Evolutionary conservation across 2,888 invertebrate genomes (phyloP).

Genomic region (Acleris literana): DNA sequence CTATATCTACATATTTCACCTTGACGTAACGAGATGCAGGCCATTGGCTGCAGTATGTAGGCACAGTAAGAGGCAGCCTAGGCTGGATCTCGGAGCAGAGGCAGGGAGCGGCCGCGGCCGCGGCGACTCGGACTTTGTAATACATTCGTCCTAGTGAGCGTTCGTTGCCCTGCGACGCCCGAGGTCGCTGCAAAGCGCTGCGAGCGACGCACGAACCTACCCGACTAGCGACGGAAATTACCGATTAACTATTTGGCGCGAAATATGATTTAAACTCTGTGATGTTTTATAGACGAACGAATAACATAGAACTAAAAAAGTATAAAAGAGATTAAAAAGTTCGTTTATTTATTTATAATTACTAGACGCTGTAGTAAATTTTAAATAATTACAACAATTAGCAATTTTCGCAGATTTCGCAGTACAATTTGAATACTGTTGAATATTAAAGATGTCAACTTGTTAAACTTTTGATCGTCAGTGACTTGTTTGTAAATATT

Average conservation of each 20-base stretch:
- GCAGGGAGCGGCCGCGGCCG: constrained; percentile 71
- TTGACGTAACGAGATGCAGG: constrained; percentile 72
- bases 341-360: too few species aligned
- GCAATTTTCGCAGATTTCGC: too few species aligned
- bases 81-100: constrained; percentile 77
- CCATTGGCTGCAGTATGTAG: constrained; percentile 62
- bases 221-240: constrained; percentile 67
- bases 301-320: not conserved
- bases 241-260: constrained; percentile 56
- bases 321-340: too few species aligned
- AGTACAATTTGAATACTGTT: too few species aligned
- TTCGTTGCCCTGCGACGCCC: constrained; percentile 75
- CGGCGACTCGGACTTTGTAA: constrained; percentile 80
- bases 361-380: too few species aligned
- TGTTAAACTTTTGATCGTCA: too few species aligned
- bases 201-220: constrained; percentile 50
- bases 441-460: too few species aligned
- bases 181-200: constrained; percentile 66
- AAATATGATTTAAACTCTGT: constrained; percentile 47
- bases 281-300: not conserved
- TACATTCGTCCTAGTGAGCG: constrained; percentile 82
- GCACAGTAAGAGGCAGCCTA: constrained; percentile 78
- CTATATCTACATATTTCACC: constrained; percentile 59
- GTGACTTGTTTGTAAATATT: too few species aligned
- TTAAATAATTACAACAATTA: too few species aligned